Percentiles rank a stretch among this genome's conserved stretches.
These are phyloP conservation scores for Archocentrus centrarchus DNA, from an alignment of 2,113 vertebrate genomes.

Conservation along the genomic window DNA sequence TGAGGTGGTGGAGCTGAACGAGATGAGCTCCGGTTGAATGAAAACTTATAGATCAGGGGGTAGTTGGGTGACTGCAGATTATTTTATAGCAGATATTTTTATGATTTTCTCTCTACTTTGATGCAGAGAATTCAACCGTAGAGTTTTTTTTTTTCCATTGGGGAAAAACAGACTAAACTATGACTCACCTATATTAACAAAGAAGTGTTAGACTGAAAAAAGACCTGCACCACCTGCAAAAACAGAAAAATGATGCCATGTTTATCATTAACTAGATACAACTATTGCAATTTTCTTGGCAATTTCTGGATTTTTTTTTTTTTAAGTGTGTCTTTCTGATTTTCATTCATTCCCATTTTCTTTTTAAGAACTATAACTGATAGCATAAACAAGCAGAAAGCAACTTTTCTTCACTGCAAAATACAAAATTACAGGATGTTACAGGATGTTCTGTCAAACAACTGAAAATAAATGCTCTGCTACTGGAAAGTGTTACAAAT, in stretches of 20 bases:
- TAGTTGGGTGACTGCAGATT: not conserved
- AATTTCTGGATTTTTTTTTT: no score
- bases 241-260: no score
- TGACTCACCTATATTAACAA: no score
- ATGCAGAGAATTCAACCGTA: no score
- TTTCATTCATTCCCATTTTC: not conserved
- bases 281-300: no score
- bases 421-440: no score
- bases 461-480: not conserved
- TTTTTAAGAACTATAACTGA: accelerated
- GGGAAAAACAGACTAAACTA: no score
- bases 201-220: no score
- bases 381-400: not conserved
- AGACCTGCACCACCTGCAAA: no score
- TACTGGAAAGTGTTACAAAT: not conserved
- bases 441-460: not conserved
- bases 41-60: not conserved
- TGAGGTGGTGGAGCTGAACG: not conserved
- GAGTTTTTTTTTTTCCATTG: no score
- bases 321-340: no score
- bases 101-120: not conserved
- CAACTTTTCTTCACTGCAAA: not conserved
- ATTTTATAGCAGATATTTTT: not conserved
- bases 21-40: not conserved
- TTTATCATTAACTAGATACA: no score